Evolutionary conservation across 2,888 invertebrate species (phyloP).

Genomic region (Pammene aurita): DNA sequence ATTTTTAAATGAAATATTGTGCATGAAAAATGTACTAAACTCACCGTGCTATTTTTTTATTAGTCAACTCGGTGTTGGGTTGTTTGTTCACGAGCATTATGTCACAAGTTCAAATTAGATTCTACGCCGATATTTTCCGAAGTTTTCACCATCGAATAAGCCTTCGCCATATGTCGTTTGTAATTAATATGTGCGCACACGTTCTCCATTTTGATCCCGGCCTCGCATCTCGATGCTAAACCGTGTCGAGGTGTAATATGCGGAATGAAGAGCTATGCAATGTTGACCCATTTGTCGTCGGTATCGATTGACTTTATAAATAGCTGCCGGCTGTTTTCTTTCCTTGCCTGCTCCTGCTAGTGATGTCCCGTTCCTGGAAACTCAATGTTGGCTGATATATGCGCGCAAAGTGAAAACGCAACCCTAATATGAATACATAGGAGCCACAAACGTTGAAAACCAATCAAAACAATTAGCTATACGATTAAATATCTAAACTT

Average conservation of each 20-base stretch:
- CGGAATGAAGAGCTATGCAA: slow-evolving; percentile 14
- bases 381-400: background rate
- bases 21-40: too few species aligned
- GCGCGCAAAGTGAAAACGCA: too few species aligned
- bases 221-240: background rate
- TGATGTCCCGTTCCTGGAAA: background rate
- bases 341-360: slow-evolving; percentile 41
- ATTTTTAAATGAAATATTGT: too few species aligned
- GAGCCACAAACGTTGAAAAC: too few species aligned
- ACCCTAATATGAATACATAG: too few species aligned
- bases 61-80: too few species aligned
- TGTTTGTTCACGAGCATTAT: too few species aligned
- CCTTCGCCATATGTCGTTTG: background rate
- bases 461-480: too few species aligned
- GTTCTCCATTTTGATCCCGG: slow-evolving; percentile 2
- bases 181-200: slow-evolving; percentile 15
- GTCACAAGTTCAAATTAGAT: too few species aligned
- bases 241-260: slow-evolving; percentile 10
- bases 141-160: background rate
- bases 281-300: slow-evolving; percentile 39
- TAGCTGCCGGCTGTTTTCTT: slow-evolving; percentile 42
- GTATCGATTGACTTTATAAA: slow-evolving; percentile 45
- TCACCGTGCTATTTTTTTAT: too few species aligned
- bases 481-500: too few species aligned
- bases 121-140: too few species aligned